These are phyloP conservation scores for Phymorhynchus buccinoides DNA, from an alignment of 1,140 invertebrate species.

Conservation along the genomic window DNA sequence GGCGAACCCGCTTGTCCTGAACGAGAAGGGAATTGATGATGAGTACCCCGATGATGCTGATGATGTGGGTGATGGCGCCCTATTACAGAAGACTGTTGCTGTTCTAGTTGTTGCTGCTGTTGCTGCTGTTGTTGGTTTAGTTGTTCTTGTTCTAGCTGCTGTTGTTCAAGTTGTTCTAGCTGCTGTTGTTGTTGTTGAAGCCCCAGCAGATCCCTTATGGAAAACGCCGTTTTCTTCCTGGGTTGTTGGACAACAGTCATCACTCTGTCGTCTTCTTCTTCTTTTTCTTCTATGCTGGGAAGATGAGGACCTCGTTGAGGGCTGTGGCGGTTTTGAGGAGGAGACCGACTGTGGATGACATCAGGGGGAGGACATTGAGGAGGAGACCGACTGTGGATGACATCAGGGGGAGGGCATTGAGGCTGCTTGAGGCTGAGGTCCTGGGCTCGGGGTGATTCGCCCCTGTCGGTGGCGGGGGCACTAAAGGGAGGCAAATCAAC, in stretches of 20 bases:
- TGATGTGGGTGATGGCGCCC: neutral
- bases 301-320: neutral
- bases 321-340: neutral
- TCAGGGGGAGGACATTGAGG: neutral
- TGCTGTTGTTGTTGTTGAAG: conserved; percentile 38
- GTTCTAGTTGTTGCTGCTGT: neutral
- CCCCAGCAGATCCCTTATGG: conserved; percentile 44
- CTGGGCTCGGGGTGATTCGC: neutral
- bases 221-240: conserved; percentile 45
- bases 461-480: no score
- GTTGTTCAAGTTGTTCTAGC: conserved; percentile 2
- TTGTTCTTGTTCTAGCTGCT: neutral
- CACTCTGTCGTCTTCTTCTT: no score
- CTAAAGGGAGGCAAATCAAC: no score
- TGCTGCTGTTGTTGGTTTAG: conserved; percentile 9
- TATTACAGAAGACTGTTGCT: no score
- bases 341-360: neutral
- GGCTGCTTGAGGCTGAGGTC: conserved; percentile 5
- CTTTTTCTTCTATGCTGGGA: neutral
- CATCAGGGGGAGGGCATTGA: neutral
- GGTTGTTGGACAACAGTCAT: conserved; percentile 38
- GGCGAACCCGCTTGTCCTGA: neutral
- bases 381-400: no score
- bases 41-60: neutral
- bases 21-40: no score